A percentile compares a stretch with the other conserved stretches of the same genome.
phyloP scores from a whole-genome alignment of 2,888 invertebrate species.

The Boloria selene region DNA sequence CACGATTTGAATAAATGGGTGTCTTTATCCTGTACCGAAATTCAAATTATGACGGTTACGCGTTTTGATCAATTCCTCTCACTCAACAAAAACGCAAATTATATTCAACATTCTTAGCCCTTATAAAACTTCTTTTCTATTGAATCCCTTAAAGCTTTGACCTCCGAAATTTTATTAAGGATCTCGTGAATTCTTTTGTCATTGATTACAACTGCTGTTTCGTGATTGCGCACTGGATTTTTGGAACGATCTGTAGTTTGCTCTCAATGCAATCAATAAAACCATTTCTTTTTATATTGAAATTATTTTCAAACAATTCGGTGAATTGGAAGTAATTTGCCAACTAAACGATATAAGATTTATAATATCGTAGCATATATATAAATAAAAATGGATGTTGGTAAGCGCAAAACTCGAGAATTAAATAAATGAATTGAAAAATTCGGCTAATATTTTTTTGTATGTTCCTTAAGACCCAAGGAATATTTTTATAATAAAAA shows the following conservation, averaged over 20 bases:
- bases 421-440: too few relatives aligned
- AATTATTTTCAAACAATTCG: background rate
- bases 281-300: background rate
- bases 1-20: slow-evolving; percentile 22
- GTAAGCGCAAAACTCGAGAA: too few relatives aligned
- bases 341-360: too few relatives aligned
- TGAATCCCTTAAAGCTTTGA: slow-evolving; percentile 34
- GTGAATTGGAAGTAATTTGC: too few relatives aligned
- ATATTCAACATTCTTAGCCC: slow-evolving; percentile 28
- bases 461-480: too few relatives aligned
- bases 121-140: slow-evolving; percentile 29
- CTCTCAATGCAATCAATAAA: slow-evolving; percentile 3
- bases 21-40: slow-evolving; percentile 18
- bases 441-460: too few relatives aligned
- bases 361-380: too few relatives aligned
- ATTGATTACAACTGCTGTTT: slow-evolving; percentile 41
- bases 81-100: slow-evolving; percentile 22
- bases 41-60: slow-evolving; percentile 9
- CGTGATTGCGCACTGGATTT: slow-evolving; percentile 19
- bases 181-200: slow-evolving; percentile 49
- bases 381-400: too few relatives aligned
- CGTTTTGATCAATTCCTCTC: slow-evolving; percentile 16
- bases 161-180: slow-evolving; percentile 52
- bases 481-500: too few relatives aligned
- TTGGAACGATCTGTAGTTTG: slow-evolving; percentile 5